These are phyloP conservation scores for Amphibalanus amphitrite DNA, from an alignment of 1,140 invertebrate genomes.

Conservation along the genomic window DNA sequence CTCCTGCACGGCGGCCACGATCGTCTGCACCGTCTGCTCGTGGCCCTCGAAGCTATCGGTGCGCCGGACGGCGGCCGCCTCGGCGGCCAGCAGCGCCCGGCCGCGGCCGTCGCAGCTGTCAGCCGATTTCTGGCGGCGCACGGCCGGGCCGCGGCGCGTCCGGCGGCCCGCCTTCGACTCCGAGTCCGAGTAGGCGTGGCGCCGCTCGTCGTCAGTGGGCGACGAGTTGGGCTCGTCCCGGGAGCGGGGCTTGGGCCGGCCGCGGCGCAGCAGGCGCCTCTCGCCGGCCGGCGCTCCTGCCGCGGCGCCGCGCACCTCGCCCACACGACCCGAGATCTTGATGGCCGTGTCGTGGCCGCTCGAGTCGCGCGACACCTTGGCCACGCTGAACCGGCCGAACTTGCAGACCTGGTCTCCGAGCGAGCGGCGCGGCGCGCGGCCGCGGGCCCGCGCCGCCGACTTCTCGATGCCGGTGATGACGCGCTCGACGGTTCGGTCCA, in stretches of 20 bases:
- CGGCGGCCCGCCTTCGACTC: constrained; percentile 9
- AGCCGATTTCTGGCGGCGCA: background rate
- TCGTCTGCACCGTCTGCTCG: constrained; percentile 47
- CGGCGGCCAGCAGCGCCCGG: constrained; percentile 20
- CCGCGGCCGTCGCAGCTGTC: constrained; percentile 7
- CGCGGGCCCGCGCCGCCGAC: constrained; percentile 11
- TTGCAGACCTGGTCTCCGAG: constrained; percentile 8
- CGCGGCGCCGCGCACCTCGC: constrained; percentile 11
- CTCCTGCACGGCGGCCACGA: constrained; percentile 50
- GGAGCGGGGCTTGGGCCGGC: background rate
- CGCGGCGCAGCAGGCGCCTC: constrained; percentile 6
- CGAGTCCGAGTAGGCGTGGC: constrained; percentile 11
- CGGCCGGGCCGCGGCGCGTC: constrained; percentile 9
- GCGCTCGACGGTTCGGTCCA: background rate
- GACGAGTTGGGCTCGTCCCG: background rate
- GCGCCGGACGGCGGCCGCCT: constrained; percentile 36
- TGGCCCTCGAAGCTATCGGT: constrained; percentile 50
- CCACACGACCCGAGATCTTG: constrained; percentile 11
- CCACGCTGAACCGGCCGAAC: constrained; percentile 10
- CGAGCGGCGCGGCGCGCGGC: constrained; percentile 11
- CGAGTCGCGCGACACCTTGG: background rate
- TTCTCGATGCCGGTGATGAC: constrained; percentile 8
- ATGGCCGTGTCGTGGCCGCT: constrained; percentile 1
- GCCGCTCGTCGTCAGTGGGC: constrained; percentile 7
- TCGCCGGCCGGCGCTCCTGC: constrained; percentile 7